These are phyloP conservation scores for Zophobas atratus DNA, from an alignment of 1,140 invertebrate species.

Conservation along the genomic window DNA sequence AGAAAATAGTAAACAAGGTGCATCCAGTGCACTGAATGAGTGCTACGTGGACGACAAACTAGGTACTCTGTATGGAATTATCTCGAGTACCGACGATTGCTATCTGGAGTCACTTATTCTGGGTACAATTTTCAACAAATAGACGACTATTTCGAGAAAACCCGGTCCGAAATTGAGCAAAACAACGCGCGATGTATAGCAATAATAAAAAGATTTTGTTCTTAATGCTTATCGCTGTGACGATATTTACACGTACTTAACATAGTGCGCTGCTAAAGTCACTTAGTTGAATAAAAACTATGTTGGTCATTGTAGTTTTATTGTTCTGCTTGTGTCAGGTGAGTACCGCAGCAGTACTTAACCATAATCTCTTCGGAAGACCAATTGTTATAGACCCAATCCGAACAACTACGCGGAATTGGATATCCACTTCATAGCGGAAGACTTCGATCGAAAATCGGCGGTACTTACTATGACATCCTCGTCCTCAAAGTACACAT, in stretches of 20 bases:
- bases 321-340: background rate
- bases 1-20: conserved; percentile 3
- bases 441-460: background rate
- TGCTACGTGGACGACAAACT: conserved; percentile 5
- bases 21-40: background rate
- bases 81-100: background rate
- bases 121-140: conserved; percentile 5
- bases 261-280: background rate
- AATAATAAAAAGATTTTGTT: background rate
- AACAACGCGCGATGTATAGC: background rate
- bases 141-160: background rate
- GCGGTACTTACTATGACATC: background rate
- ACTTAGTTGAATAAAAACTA: background rate
- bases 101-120: background rate
- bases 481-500: conserved; percentile 2
- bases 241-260: background rate
- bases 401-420: conserved; percentile 7
- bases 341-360: background rate
- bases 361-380: too few relatives aligned
- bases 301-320: background rate
- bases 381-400: background rate
- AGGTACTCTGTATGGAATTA: background rate
- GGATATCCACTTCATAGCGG: background rate
- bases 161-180: background rate
- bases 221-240: background rate